Percentiles rank a stretch among this genome's conserved stretches.
phyloP scores from a whole-genome alignment of 1,140 invertebrate genomes.

The Camponotus vicinus region DNA sequence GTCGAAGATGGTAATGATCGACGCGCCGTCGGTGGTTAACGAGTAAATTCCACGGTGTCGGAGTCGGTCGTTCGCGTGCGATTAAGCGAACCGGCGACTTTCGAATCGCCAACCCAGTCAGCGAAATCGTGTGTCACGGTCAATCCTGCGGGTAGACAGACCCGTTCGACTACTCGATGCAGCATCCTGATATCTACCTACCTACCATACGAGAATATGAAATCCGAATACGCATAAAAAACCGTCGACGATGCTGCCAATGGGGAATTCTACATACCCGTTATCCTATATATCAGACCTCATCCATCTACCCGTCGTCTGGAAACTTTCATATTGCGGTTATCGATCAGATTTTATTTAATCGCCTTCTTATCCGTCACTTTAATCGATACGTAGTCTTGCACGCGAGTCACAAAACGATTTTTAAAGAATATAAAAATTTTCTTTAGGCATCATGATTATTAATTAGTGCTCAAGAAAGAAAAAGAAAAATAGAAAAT shows the following conservation, averaged over 20 bases:
- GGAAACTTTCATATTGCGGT: slow-evolving; percentile 8
- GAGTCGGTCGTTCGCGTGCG: slow-evolving; percentile 61
- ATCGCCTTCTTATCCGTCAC: neutral
- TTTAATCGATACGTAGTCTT: neutral
- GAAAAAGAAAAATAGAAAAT: no score
- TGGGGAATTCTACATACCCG: slow-evolving; percentile 9
- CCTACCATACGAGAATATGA: slow-evolving; percentile 23
- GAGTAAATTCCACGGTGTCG: slow-evolving; percentile 66
- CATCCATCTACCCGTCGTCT: neutral
- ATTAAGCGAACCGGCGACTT: slow-evolving; percentile 73
- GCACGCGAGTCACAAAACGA: neutral
- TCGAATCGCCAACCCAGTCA: slow-evolving; percentile 74
- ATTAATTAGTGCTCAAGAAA: neutral
- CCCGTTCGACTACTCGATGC: slow-evolving; percentile 51
- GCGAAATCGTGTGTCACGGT: slow-evolving; percentile 80
- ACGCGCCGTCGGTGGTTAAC: slow-evolving; percentile 74
- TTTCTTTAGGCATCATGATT: neutral
- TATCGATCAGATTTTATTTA: slow-evolving; percentile 43
- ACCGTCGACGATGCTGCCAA: neutral
- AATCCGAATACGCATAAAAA: slow-evolving; percentile 23
- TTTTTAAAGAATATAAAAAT: neutral
- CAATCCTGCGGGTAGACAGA: slow-evolving; percentile 73
- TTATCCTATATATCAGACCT: neutral
- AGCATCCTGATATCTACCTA: slow-evolving; percentile 27
- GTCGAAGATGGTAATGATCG: slow-evolving; percentile 76